Conservation (phyloP, 2,888 invertebrate genomes). For the Drosophila birchii region DNA sequence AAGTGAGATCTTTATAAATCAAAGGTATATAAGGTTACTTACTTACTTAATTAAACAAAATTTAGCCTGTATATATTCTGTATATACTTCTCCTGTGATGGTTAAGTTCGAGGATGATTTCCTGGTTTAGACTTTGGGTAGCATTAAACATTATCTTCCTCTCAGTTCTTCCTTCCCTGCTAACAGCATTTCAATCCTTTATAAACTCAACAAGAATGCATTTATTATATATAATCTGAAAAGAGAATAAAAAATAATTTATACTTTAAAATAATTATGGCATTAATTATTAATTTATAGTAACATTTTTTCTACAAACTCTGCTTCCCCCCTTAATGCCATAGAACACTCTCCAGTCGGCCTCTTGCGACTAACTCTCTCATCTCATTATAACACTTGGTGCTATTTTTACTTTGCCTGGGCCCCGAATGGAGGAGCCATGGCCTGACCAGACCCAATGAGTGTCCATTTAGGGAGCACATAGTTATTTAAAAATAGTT, state of each 20-base stretch:
- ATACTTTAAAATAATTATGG: background rate
- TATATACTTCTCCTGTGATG: background rate
- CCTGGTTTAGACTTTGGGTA: no score
- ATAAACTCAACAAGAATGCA: background rate
- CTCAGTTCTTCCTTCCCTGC: background rate
- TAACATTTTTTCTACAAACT: no score
- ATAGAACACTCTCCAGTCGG: background rate
- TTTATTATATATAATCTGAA: background rate
- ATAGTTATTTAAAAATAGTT: constrained; percentile 65
- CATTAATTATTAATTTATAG: background rate
- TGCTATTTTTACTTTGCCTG: constrained; percentile 30
- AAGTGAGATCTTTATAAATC: no score
- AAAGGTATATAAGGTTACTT: background rate
- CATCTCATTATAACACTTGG: constrained; percentile 14
- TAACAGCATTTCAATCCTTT: background rate
- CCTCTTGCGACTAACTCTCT: background rate
- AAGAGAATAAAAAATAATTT: background rate
- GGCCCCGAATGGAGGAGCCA: background rate
- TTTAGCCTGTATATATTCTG: background rate
- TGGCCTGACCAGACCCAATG: constrained; percentile 51
- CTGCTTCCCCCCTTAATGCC: background rate
- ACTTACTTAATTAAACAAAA: no score
- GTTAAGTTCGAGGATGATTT: no score
- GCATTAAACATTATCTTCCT: no score
- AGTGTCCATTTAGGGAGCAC: constrained; percentile 71